Evolutionary conservation across 2,888 invertebrate genomes (phyloP), one percentile per base, ranked within the genome.

Genomic region (Athalia circularis): DNA sequence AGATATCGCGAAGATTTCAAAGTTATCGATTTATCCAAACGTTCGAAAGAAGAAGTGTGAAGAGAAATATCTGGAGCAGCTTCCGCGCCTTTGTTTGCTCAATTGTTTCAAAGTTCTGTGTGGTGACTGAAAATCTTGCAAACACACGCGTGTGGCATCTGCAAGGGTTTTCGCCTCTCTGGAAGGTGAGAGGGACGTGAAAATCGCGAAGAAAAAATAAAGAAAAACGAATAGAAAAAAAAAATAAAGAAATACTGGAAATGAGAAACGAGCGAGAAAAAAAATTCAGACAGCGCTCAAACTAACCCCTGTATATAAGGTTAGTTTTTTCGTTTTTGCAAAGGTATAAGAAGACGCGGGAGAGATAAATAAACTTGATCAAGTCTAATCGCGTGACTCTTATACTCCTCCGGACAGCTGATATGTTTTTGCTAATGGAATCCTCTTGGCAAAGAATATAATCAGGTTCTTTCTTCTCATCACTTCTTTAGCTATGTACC

Each of bases 341-440:
- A 29, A 67, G 29, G 50, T 50, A 54, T 0, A 54, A 68, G 43
- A 54, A 9, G 43, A 52, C 5, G 54, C 68, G n/a, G 15, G 1
- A 29, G 52, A 52, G 52, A 67, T 67, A 15, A 52, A 52, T 29
- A 45, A 67, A 52, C 29, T 11, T 11, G 52, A 52, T 67, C 29
- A 29, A 67, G 8, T 67, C 52, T 29, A 67, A 52, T 67, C 67
- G 67, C 67, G 67, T 67, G 67, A 52, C 67, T 67, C 3, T 59
- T n/a, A n/a, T n/a, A 29, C 8, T 52, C 15, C 29, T 50, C 29
- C 29, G 29, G 29, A 29, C 29, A 29, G 29, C 67, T 52, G 52
- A 67, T 52, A 4, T 67, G 29, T 52, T 68, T 52, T 52, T 67
- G 68, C 50, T 68, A 59, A 72, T 72, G 72, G 59, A 72, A 72